phyloP scores from a whole-genome alignment of 2,888 invertebrate species.

The Himalopsyche tibetana region DNA sequence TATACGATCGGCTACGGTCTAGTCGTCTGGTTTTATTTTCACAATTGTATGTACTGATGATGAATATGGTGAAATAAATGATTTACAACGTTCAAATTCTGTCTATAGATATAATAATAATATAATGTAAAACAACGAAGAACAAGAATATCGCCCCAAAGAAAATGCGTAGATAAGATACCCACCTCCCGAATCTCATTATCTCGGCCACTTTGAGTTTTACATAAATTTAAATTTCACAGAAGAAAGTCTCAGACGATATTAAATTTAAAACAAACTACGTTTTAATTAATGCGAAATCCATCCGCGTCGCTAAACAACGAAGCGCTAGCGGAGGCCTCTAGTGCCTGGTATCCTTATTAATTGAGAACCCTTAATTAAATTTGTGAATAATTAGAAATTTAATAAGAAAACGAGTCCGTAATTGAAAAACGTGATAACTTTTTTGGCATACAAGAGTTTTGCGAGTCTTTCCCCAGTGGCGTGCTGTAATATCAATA shows the following conservation, averaged over 20 bases:
- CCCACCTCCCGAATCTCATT: constrained; percentile 62
- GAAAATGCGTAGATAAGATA: constrained; percentile 49
- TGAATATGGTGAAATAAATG: neutral
- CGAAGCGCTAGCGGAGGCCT: constrained; percentile 54
- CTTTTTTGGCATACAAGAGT: constrained; percentile 52
- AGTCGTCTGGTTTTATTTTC: too few relatives aligned
- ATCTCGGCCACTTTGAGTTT: constrained; percentile 69
- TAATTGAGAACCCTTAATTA: constrained; percentile 66
- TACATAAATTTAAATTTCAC: constrained; percentile 79
- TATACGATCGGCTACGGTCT: too few relatives aligned
- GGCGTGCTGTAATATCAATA: neutral
- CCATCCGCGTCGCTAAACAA: constrained; percentile 63
- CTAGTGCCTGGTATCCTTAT: constrained; percentile 58
- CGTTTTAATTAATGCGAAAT: constrained; percentile 66
- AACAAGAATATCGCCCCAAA: constrained; percentile 44
- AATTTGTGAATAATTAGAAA: constrained; percentile 66
- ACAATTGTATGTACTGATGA: neutral
- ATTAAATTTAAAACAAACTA: constrained; percentile 71
- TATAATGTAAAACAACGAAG: constrained; percentile 35
- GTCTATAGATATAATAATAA: constrained; percentile 7
- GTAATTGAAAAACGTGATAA: constrained; percentile 65
- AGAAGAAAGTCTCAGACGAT: constrained; percentile 75
- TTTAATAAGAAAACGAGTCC: constrained; percentile 66
- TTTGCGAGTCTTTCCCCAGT: constrained; percentile 19
- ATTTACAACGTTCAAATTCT: constrained; percentile 27